Base-by-base conservation (phyloP, 2,888 invertebrate species). In the Deilephila elpenor region DNA sequence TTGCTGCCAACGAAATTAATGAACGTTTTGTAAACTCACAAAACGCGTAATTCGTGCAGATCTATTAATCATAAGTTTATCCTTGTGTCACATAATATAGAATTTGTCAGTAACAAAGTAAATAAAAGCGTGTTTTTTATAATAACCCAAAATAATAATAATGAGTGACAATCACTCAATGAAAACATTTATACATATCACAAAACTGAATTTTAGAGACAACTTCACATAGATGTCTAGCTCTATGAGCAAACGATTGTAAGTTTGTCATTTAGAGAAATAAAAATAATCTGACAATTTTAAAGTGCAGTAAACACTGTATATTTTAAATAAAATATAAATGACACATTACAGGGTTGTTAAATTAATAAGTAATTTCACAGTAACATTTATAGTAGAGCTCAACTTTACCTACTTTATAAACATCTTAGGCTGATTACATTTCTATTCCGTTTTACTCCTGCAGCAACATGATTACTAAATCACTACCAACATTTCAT, bases 251-350 rank as follows among this genome's bases (percentile, higher is more conserved):
- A 11, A 64, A 11, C n/a, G 20, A 44, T 51, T 25, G 5, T 7
- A 51, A 44, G 17, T 44, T 51, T 44, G 67, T 44, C 25, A 51
- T 51, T 67, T 44, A 67, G 44, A 51, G 1, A 25, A 51, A 51
- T 6, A 25, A 67, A 67, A 67, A 67, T 67, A 67, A 67, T 67
- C 51, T 67, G 17, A 25, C 25, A 25, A 51, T 19, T 67, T 25
- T 67, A 67, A 29, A 67, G 67, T 67, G 67, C 67, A 44, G 44
- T 44, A 17, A 67, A 25, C 67, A 67, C 67, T 67, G 6, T 51
- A 51, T 25, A 67, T 51, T 11, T 25, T 51, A 19, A 25, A 67
- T 44, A 67, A 44, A 64, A 14, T 32, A 25, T 67, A 20, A 67
- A 17, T 56, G 6, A n/a, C 14, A 25, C 20, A 17, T 67, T 29